Conservation (phyloP, 2,888 invertebrate species). For the Drosophila multiciliata region DNA sequence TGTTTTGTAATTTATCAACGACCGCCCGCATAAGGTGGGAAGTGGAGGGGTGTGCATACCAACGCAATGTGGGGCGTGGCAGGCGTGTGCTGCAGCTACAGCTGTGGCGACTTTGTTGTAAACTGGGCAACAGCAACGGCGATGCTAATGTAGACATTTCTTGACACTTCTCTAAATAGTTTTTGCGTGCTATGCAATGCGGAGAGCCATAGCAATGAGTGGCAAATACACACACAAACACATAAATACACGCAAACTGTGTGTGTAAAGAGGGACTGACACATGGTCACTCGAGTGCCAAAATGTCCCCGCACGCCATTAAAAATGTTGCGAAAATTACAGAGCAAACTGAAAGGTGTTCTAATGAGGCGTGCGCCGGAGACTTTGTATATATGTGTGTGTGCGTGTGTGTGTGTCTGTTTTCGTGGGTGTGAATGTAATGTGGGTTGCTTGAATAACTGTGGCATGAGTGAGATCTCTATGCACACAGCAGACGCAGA, state of each 20-base stretch:
- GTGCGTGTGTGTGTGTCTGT: constrained; percentile 15
- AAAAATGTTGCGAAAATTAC: constrained; percentile 78
- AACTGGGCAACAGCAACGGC: constrained; percentile 36
- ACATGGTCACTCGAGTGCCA: constrained; percentile 77
- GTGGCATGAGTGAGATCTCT: constrained; percentile 56
- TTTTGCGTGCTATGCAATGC: constrained; percentile 71
- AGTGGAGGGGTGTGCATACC: constrained; percentile 7
- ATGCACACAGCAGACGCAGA: constrained; percentile 21
- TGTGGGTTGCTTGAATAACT: constrained; percentile 58
- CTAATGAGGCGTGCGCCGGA: constrained; percentile 77
- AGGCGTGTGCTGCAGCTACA: constrained; percentile 68
- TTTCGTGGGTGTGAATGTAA: constrained; percentile 38
- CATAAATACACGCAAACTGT: background rate
- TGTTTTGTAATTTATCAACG: constrained; percentile 80
- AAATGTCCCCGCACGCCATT: constrained; percentile 79
- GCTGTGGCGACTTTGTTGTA: constrained; percentile 58
- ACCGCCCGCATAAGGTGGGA: constrained; percentile 63
- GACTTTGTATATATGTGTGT: constrained; percentile 23
- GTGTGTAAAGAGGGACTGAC: constrained; percentile 32
- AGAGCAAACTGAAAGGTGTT: constrained; percentile 77
- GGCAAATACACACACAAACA: background rate
- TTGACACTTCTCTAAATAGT: constrained; percentile 80
- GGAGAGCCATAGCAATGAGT: constrained; percentile 17
- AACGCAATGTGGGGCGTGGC: constrained; percentile 54
- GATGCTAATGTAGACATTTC: constrained; percentile 78